These are phyloP conservation scores for Anniella stebbinsi DNA, from an alignment of 2,797 vertebrate species.

Conservation along the genomic window DNA sequence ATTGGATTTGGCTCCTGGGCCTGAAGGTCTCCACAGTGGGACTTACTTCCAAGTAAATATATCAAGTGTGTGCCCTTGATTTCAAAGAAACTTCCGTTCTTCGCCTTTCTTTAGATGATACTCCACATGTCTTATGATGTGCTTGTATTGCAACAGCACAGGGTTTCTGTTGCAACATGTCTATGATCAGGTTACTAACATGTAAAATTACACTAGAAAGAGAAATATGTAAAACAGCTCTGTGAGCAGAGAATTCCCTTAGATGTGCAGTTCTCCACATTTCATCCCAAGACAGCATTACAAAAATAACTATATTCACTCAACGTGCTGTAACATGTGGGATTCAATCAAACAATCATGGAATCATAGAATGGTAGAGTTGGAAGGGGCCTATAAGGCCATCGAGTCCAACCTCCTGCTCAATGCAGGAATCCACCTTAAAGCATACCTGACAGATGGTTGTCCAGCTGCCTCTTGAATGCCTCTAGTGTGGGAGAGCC, in stretches of 20 bases:
- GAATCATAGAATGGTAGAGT: too few species aligned
- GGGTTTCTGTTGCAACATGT: background rate
- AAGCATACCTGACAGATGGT: too few species aligned
- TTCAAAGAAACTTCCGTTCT: background rate
- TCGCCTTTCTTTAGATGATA: background rate
- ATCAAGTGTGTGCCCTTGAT: background rate
- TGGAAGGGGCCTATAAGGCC: too few species aligned
- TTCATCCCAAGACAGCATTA: background rate
- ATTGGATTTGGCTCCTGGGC: too few species aligned
- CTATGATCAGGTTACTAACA: background rate
- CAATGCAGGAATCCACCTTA: too few species aligned
- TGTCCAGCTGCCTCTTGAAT: too few species aligned
- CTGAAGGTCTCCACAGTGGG: too few species aligned
- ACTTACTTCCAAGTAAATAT: background rate
- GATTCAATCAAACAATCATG: background rate
- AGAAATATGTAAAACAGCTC: background rate
- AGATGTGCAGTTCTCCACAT: background rate
- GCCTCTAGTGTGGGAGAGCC: too few species aligned
- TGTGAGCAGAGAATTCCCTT: background rate
- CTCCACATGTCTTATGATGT: background rate
- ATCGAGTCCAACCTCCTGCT: too few species aligned
- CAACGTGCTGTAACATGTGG: background rate
- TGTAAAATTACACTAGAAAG: background rate
- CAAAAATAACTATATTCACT: background rate
- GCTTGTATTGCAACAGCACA: background rate